Evolutionary conservation across 2,797 vertebrate species (phyloP), one percentile per base, ranked within the genome.

Genomic region (Microctenopoma stevenorrisi): DNA sequence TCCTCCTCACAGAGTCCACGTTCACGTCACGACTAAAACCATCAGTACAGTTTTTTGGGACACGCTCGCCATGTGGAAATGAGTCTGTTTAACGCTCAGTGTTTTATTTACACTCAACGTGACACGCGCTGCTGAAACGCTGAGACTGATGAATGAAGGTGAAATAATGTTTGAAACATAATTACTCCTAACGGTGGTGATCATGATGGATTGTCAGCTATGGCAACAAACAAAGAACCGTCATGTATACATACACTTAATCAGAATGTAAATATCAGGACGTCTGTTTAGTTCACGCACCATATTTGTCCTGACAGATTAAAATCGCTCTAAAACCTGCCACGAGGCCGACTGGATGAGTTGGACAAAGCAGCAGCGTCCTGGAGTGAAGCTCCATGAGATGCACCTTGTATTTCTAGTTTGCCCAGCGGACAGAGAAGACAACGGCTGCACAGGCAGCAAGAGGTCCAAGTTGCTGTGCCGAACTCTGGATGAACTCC

Each of bases 401-500:
- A 78, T 76, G 61, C 81, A 72, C 80, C 80, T 79, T 72, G 74
- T 68, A 68, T 83, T 84, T 75, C 78, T 72, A 79, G 85, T 70
- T 79, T 78, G 74, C 72, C 78, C 66, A 14, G 66, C 79, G 64
- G 78, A 79, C 76, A 71, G 65, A 30, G 57, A 79, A 30, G 71
- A 74, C 63, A 79, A 79, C 68, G 93, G 94, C 89, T 92, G 92
- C 93, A 92, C 93, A 94, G 94, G 94, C 95, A 97, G 95, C 94
- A 95, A 96, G 92, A 95, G 92, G 94, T 96, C 95, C 95, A 91
- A 91, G 92, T 93, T 91, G 95, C 94, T 94, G 94, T 94, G 95
- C 91, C 95, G 95, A 98, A 98, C 96, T 98, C 92, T 97, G 94
- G 92, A 94, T 97, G 97, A 98, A 98, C 97, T 93, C 95, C 55